Base-by-base conservation (phyloP, 2,797 vertebrate genomes). In the Coccyzus lansbergi region DNA sequence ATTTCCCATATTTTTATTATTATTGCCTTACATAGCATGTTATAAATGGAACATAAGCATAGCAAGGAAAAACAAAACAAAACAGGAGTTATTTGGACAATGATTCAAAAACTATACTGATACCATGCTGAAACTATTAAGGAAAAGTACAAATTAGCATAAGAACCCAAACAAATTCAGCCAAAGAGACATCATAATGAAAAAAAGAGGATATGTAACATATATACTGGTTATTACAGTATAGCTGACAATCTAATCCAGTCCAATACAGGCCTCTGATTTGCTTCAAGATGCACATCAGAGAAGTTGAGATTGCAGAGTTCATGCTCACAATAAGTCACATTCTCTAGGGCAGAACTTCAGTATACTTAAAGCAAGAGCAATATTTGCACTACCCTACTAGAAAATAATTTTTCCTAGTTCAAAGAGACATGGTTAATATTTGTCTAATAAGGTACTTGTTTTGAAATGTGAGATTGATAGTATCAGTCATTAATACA, bases 11-110 rank as follows among this genome's bases (percentile, higher is more conserved):
- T 65, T 86, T 87, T 86, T 62, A 77, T 78, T 84, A 76, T 72
- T 78, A 83, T 8, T 79, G 67, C 20, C 60, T 72, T 75, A 62
- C 28, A 77, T 16, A 82, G 33, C 29, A 29, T 31, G 48, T 51
- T 85, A 74, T 63, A 93, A 91, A 49, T 34, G 24, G 65, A 92
- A 81, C 34, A 62, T 7, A 65, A 83, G 49, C 58, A 64, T 7
- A 82, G 62, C 46, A 90, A 22, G 48, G 44, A 83, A 89, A 94
- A 72, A 12, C 40, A 89, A 93, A 88, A 90, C 62, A 78, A 88
- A 51, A n/a, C 67, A 79, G 46, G 15, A 86, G 24, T 34, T 55
- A 91, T 56, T 40, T 59, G 34, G 84, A 74, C 52, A 53, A 33
- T 5, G 1, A 88, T 84, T 91, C 81, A 46, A 90, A 90, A 86